phyloP scores from a whole-genome alignment of 2,797 vertebrate genomes.

The Pteropus rufus region DNA sequence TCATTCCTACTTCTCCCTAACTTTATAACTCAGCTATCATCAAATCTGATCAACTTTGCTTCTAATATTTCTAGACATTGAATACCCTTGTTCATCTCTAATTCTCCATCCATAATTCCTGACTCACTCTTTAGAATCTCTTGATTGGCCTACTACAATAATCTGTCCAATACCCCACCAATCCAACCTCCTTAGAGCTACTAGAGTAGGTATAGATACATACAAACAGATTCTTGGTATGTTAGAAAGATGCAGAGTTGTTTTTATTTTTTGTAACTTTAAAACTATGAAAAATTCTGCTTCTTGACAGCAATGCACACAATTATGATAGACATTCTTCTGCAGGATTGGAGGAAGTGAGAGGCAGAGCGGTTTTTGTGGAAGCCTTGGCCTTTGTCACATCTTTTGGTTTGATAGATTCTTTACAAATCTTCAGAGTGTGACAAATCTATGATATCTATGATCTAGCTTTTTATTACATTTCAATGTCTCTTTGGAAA shows the following conservation, averaged over 20 bases:
- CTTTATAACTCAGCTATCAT: not conserved
- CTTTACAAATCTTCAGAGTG: not conserved
- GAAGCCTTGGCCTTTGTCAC: not conserved
- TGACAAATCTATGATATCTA: not conserved
- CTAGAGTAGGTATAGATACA: not conserved
- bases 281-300: not conserved
- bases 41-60: not conserved
- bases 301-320: not conserved
- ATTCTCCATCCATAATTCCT: not conserved
- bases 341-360: not conserved
- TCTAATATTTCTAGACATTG: not conserved
- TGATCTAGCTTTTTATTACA: slow-evolving; percentile 1
- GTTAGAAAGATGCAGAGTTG: not conserved
- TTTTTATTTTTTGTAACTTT: not conserved
- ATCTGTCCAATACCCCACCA: not conserved
- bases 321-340: not conserved
- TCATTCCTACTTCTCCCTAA: not conserved
- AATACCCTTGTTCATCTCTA: not conserved
- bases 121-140: not conserved
- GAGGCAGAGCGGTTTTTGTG: not conserved
- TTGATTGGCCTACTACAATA: not conserved
- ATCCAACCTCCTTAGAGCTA: not conserved
- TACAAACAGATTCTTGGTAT: not conserved
- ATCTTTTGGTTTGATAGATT: not conserved
- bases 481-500: slow-evolving; percentile 28